Evolutionary conservation across 2,888 invertebrate species (phyloP), one percentile per base, ranked within the genome.

Genomic region (Melanotus villosus): DNA sequence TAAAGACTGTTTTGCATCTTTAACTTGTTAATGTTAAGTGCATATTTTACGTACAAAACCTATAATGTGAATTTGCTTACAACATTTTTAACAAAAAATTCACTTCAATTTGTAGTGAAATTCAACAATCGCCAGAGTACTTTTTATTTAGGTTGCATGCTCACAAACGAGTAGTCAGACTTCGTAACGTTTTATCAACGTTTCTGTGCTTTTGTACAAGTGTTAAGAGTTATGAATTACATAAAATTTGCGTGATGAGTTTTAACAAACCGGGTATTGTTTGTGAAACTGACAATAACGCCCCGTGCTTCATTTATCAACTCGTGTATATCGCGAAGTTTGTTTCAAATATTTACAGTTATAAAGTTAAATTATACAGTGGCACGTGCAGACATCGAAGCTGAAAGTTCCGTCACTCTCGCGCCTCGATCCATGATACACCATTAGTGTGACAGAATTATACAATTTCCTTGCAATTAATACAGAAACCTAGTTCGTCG

Each of bases 191-290:
- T 47, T 47, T 47, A 26, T 26, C 7, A 12, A 1, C 7, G n/a
- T 38, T 21, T n/a, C 14, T 23, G n/a, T 12, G 6, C 26, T 23
- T 47, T 47, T 19, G 19, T 23, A 23, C 18, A 47, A 23, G 23
- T 12, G 47, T 47, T 47, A 47, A 47, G 26, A 26, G 26, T 47
- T 47, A 19, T 47, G 19, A 47, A 47, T 47, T 47, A 47, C 47
- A 47, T 23, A 47, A 19, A 47, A 47, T 47, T 19, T 47, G 47
- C 47, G 47, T 47, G 47, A 47, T 23, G 47, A 47, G 47, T 23
- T 47, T 47, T 47, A 47, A 19, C 47, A 47, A 26, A 47, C 21
- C 47, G 12, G 19, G 19, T 23, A 47, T 47, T 47, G 47, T 47
- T 47, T 47, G 19, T 23, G 23, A 23, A 47, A 12, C 47, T 23